phyloP scores from a whole-genome alignment of 1,140 invertebrate species.

The Octopus sinensis region DNA sequence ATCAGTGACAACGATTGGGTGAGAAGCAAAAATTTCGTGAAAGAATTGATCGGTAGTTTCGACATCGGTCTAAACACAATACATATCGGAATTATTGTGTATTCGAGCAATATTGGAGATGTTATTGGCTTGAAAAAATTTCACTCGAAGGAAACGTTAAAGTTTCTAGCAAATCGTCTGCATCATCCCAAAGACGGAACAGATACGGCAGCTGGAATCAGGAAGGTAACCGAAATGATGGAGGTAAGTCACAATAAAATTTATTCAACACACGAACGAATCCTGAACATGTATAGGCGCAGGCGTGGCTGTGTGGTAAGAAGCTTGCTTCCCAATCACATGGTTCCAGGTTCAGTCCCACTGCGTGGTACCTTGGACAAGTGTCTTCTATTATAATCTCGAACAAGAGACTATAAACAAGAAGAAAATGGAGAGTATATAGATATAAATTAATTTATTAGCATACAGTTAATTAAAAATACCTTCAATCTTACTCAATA shows the following conservation, averaged over 20 bases:
- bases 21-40: slow-evolving; percentile 40
- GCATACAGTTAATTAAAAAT: no score
- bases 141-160: slow-evolving; percentile 16
- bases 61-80: slow-evolving; percentile 37
- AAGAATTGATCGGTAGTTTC: slow-evolving; percentile 38
- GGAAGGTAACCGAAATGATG: slow-evolving; percentile 33
- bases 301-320: no score
- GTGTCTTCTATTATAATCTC: no score
- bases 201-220: slow-evolving; percentile 41
- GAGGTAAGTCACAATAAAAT: not conserved
- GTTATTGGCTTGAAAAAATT: slow-evolving; percentile 29
- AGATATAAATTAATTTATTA: no score
- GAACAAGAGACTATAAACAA: no score
- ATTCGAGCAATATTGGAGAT: slow-evolving; percentile 42
- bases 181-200: slow-evolving; percentile 40
- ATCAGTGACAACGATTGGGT: slow-evolving; percentile 42
- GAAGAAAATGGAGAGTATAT: no score
- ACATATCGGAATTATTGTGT: slow-evolving; percentile 43
- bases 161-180: slow-evolving; percentile 27
- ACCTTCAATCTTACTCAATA: no score
- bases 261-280: no score
- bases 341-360: no score
- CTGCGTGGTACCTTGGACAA: no score
- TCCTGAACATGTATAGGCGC: no score
- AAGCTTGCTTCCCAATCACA: no score